Evolutionary conservation across 2,797 vertebrate genomes (phyloP), one percentile per base, ranked within the genome.

Genomic region (Pygocentrus nattereri): DNA sequence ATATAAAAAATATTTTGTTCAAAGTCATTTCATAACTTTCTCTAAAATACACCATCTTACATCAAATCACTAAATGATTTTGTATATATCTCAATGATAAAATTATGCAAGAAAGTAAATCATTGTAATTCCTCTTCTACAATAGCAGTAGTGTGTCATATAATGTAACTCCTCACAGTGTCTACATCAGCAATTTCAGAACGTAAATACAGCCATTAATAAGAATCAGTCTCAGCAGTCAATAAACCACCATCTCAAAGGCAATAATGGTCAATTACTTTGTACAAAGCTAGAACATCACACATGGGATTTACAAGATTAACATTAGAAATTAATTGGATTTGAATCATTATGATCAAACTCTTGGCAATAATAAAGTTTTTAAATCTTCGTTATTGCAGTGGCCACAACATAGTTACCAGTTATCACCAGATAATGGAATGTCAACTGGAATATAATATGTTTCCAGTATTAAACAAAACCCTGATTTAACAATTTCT

Each of bases 341-440:
- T 74, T 5, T 41, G 38, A 27, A 68, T 38, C 13, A 61, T 25
- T n/a, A 44, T 11, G 41, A 11, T 56, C 30, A 25, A 38, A 38
- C 31, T 11, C 41, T 44, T 44, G 41, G 77, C 85, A 86, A 86
- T 84, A 84, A 86, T 86, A 84, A 86, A 80, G 30, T 21, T 41
- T 54, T 13, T 31, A 16, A 71, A 56, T 27, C 52, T 82, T 86
- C 82, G 86, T 84, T 84, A 84, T 84, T 58, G 82, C 80, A 82
- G 8, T 65, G 47, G n/a, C 47, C 30, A 64, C 47, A 44, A 11
- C 8, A 44, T 44, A 44, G 7, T 44, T 44, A 44, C 41, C 41
- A 44, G n/a, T n/a, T 10, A 44, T 11, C 41, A 44, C 56, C 74
- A 54, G 59, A 76, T 61, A 61, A 25, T 58, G 13, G 56, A 65